phyloP scores from a whole-genome alignment of 2,113 vertebrate species.

The Bostrychus sinensis region DNA sequence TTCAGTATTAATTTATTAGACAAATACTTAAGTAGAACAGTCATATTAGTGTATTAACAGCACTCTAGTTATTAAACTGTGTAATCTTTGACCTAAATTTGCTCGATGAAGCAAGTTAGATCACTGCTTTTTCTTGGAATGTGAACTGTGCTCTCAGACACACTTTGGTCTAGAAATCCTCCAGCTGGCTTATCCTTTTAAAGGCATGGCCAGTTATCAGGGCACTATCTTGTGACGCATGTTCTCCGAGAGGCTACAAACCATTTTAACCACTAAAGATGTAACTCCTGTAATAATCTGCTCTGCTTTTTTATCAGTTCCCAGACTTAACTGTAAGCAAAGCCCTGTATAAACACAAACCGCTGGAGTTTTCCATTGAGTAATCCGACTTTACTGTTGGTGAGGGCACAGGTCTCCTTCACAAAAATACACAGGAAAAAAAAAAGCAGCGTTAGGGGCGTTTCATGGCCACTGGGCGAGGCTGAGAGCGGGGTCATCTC shows the following conservation, averaged over 20 bases:
- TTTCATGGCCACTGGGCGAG: conserved; percentile 42
- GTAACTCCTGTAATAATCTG: background rate
- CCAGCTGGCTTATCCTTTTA: conserved; percentile 55
- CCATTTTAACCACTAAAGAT: conserved; percentile 5
- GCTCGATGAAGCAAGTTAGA: conserved; percentile 34
- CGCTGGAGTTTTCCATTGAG: conserved; percentile 45
- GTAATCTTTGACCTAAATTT: conserved; percentile 8
- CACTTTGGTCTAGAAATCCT: conserved; percentile 36
- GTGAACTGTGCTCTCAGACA: conserved; percentile 1
- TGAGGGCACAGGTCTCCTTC: conserved; percentile 41
- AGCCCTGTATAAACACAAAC: conserved; percentile 48
- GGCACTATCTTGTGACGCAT: conserved; percentile 29
- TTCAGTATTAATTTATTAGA: too few relatives aligned
- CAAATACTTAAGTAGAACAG: too few relatives aligned
- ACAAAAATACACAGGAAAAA: conserved; percentile 23
- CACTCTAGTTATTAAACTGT: too few relatives aligned
- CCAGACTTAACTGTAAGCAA: conserved; percentile 35
- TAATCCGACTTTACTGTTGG: conserved; percentile 30
- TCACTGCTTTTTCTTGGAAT: conserved; percentile 35
- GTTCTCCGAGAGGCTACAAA: conserved; percentile 20
- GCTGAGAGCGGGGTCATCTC: conserved; percentile 26
- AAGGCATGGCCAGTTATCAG: conserved; percentile 37
- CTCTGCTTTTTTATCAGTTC: conserved; percentile 12
- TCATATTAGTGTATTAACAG: too few relatives aligned
- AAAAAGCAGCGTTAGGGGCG: conserved; percentile 6